Base-by-base conservation (phyloP, 1,140 invertebrate species). In the Scaptomyza montana region DNA sequence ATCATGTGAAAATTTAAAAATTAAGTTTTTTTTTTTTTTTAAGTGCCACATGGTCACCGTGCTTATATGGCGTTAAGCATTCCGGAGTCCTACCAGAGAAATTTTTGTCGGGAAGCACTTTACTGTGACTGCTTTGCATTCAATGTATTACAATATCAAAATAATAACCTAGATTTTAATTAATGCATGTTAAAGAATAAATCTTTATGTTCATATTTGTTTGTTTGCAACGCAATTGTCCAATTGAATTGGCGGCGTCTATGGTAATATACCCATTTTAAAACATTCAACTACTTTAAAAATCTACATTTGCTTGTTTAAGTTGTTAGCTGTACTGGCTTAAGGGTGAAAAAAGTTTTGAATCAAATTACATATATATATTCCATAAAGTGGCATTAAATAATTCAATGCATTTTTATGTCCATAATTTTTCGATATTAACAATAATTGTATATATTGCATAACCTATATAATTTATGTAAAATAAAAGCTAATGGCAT, bases 201-300 rank as follows among this genome's bases (percentile, higher is more conserved):
- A 36, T 69, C n/a, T 56, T 56, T 60, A 66, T 45, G 50, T 53
- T 76, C 53, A 65, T 63, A 77, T 47, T 54, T 75, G 50, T 64
- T 74, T 86, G 49, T 71, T 86, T 50, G 25, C 36, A 57, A 54
- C 71, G 75, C 67, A 57, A 64, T 67, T 63, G 82, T 62, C 82
- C 82, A 86, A 86, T 86, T 86, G 78, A 86, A 86, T 86, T 86
- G 82, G 78, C 61, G 61, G 78, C 73, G 72, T 76, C 53, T 50
- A 49, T 77, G 78, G 78, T 62, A 73, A 61, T 67, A 54, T 85
- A 84, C 60, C 66, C 74, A 69, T 80, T 67, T 70, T 62, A 70
- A 71, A 72, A 78, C 53, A 62, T 72, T 71, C 59, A 62, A 86
- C 64, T 66, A 81, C 66, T 78, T 82, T 61, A 59, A 57, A 55